These are phyloP conservation scores for Cryptosula pallasiana DNA, from an alignment of 2,888 invertebrate species.

Conservation along the genomic window DNA sequence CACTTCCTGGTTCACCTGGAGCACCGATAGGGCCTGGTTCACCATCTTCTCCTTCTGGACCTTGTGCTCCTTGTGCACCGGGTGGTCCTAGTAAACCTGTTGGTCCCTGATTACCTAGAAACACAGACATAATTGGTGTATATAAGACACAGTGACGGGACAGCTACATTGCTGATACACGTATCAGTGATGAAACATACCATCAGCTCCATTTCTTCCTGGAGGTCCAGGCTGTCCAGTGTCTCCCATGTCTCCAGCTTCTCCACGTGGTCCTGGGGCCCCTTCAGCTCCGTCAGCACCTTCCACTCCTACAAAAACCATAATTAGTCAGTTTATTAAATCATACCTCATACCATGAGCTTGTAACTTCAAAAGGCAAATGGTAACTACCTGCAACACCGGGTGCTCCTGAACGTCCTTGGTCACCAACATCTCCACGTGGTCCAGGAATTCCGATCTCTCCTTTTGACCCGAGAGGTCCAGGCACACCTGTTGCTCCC, in stretches of 20 bases:
- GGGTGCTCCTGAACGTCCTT: constrained; percentile 3
- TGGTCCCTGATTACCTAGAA: constrained; percentile 7
- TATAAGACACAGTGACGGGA: no score
- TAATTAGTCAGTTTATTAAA: neutral
- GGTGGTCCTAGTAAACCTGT: constrained; percentile 16
- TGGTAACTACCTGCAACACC: constrained; percentile 12
- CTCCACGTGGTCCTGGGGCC: constrained; percentile 24
- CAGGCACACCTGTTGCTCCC: neutral
- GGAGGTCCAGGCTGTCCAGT: constrained; percentile 20
- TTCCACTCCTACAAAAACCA: neutral
- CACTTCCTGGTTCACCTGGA: constrained; percentile 2
- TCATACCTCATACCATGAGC: neutral
- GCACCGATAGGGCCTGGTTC: neutral
- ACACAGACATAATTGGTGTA: no score
- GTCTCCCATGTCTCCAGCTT: constrained; percentile 12
- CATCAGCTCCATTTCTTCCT: constrained; percentile 17
- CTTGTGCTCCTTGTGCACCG: neutral
- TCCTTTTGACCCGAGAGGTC: constrained; percentile 9
- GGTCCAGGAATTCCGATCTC: constrained; percentile 21
- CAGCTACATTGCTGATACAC: no score
- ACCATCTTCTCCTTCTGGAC: constrained; percentile 14
- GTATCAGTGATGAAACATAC: neutral
- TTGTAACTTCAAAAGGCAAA: neutral
- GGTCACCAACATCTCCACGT: constrained; percentile 16
- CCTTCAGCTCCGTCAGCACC: constrained; percentile 14